Evolutionary conservation across 2,797 vertebrate species (phyloP), one percentile per base, ranked within the genome.

Genomic region (Huso huso): DNA sequence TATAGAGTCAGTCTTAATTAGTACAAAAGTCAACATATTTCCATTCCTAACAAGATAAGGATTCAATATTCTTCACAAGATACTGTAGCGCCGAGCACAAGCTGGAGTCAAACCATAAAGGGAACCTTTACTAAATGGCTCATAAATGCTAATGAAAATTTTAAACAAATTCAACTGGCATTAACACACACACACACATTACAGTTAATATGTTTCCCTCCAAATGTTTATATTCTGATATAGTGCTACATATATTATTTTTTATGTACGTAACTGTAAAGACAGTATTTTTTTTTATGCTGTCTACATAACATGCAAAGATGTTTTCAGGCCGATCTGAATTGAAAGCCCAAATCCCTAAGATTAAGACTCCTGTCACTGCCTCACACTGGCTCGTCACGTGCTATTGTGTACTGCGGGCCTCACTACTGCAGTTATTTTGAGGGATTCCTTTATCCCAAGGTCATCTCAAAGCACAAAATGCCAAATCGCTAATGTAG

Each of bases 351-450:
- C 53, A 62, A 55, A 68, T 73, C 53, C 60, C 66, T 76, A 79
- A 83, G 76, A 84, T 79, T 80, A 71, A 77, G 70, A 76, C 65
- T 66, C 71, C 76, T 80, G 81, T 68, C 75, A 69, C 78, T 77
- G 76, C 75, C 77, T 80, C 72, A 68, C 76, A 70, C n/a, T 71
- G 65, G 69, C 8, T 73, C 67, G 71, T 83, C 80, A 82, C 76
- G 76, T 81, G 79, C 68, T 70, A 51, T 71, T 69, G 63, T 48
- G n/a, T 62, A 65, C 51, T 7, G 65, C 72, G 68, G 58, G 55
- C 6, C 55, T 49, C 60, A 23, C 66, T 2, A 6, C 63, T 59
- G 6, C 68, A 69, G 66, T 50, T 52, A 57, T 72, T 66, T 57
- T 48, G 70, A 72, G 60, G 59, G 63, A 72, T 66, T 57, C 69